Percentiles rank a stretch among this genome's conserved stretches.
Conservation (phyloP, 2,113 vertebrate genomes). For the Strix uralensis region DNA sequence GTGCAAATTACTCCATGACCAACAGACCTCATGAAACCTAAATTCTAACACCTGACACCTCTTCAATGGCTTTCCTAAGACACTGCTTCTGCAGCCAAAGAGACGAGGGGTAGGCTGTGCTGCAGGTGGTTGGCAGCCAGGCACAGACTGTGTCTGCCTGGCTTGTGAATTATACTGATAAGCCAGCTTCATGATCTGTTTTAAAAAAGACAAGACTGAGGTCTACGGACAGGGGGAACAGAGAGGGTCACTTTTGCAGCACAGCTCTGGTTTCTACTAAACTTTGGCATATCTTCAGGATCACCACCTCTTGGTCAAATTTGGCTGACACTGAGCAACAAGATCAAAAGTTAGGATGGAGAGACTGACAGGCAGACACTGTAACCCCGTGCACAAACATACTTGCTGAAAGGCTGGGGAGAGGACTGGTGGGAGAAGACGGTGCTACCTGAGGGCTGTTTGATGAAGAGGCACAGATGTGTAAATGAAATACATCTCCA, state of each 20-base stretch:
- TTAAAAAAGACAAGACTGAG: not conserved
- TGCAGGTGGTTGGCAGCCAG: not conserved
- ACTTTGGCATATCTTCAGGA: not conserved
- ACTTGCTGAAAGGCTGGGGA: not conserved
- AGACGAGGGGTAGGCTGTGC: not conserved
- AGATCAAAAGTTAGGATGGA: not conserved
- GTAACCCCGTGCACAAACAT: not conserved
- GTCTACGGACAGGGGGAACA: not conserved
- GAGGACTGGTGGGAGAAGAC: not conserved
- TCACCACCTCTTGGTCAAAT: not conserved
- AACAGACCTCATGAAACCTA: not conserved
- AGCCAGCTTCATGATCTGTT: not conserved
- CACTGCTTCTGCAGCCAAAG: not conserved
- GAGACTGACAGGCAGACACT: not conserved
- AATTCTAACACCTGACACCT: not conserved
- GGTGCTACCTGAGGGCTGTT: not conserved
- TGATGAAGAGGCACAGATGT: not conserved
- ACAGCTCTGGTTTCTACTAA: not conserved
- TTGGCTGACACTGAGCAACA: not conserved
- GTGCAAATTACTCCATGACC: not conserved
- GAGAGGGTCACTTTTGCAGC: accelerated
- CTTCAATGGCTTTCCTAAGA: not conserved
- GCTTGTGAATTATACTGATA: not conserved
- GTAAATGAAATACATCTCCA: not conserved
- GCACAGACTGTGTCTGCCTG: not conserved